Base-by-base conservation (phyloP, 2,113 vertebrate species). In the Callipepla californica region DNA sequence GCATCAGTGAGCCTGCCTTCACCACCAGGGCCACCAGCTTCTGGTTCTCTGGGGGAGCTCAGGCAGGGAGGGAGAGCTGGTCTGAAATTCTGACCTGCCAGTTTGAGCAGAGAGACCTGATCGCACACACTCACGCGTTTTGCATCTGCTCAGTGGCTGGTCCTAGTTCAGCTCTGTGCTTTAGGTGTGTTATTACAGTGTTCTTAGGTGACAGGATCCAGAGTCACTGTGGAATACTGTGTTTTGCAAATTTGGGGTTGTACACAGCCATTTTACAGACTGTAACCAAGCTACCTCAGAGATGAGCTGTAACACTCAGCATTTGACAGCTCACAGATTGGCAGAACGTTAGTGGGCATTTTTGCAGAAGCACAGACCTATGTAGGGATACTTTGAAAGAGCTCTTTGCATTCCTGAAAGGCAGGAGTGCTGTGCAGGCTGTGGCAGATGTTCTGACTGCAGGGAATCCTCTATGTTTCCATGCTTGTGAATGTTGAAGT, bases 261-360 rank as follows among this genome's bases (percentile, higher is more conserved):
- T 19, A 48, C 40, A 18, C 13, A 72, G 67, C 8, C 34, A 5
- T 55, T 58, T 30, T 74, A 67, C 78, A 87, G 69, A 36, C 40
- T 80, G 81, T 83, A 78, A 83, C 79, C 18, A 44, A 50, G 75
- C 26, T 79, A 7, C 44, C 59, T 76, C 30, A 11, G 66, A 66
- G 53, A 76, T 8, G 84, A 85, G 67, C 58, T 65, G 4, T 28
- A 55, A 15, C 30, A 22, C 34, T 26, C 1, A 74, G 74, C 74
- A 82, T 66, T 14, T 92, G 80, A 76, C 78, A 91, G 78, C 70
- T 92, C 85, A 40, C 53, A 77, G 70, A 38, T 16, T 82, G 84
- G 69, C 74, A 80, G 91, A 96, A 96, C 59, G 90, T 15, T 63
- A 34, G 50, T 9, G 77, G 94, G 57, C 59, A 53, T 47, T 74